Conservation (phyloP, 1,140 invertebrate species). For the Neelides sp. region DNA sequence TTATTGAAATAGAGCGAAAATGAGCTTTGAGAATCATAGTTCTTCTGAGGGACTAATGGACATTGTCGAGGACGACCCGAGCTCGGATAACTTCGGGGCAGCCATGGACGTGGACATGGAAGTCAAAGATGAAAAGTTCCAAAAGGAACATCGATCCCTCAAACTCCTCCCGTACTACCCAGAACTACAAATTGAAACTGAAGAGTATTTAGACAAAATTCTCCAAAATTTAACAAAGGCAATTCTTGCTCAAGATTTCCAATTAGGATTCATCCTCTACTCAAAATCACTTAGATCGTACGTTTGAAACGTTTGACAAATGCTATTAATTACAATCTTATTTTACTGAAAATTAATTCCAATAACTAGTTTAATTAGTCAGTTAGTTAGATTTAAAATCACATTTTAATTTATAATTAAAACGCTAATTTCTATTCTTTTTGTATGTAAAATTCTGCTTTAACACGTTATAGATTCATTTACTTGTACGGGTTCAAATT, state of each 20-base stretch:
- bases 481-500: constrained; percentile 73
- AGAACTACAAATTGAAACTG: constrained; percentile 27
- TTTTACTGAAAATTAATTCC: neutral
- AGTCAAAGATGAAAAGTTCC: constrained; percentile 17
- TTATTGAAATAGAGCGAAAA: neutral
- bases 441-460: no score
- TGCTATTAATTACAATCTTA: neutral
- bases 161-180: constrained; percentile 32
- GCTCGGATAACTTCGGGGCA: neutral
- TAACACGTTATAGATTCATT: constrained; percentile 53
- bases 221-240: constrained; percentile 31
- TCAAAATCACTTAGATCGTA: constrained; percentile 28
- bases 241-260: constrained; percentile 29
- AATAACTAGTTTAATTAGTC: no score
- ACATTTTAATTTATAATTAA: no score
- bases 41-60: constrained; percentile 4
- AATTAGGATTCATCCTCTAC: constrained; percentile 30
- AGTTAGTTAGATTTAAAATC: no score
- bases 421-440: no score
- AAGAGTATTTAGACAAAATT: constrained; percentile 27
- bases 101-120: constrained; percentile 7
- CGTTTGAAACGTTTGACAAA: constrained; percentile 2
- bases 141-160: constrained; percentile 29
- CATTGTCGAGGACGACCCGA: constrained; percentile 6
- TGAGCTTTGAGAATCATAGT: no score